These are phyloP conservation scores for Agrilus mali DNA, from an alignment of 2,888 invertebrate genomes.

Conservation along the genomic window DNA sequence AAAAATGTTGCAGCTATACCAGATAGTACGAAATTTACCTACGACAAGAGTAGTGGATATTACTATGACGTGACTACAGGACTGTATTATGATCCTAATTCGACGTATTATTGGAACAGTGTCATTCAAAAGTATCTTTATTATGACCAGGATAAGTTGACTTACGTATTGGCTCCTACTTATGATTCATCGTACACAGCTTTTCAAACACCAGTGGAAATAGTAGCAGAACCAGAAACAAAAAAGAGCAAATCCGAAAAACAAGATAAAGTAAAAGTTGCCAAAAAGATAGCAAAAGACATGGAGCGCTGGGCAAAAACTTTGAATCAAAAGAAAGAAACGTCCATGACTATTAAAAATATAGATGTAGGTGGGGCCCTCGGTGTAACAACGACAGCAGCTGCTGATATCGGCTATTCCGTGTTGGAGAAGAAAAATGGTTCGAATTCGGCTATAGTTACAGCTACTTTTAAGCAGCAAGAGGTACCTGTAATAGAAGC, in stretches of 20 bases:
- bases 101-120: conserved; percentile 93
- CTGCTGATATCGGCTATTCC: conserved; percentile 88
- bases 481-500: conserved; percentile 32
- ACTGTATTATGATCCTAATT: conserved; percentile 90
- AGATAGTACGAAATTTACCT: conserved; percentile 83
- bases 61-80: conserved; percentile 90
- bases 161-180: conserved; percentile 43
- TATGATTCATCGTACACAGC: conserved; percentile 20
- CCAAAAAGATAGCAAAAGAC: conserved; percentile 93
- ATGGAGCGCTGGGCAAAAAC: conserved; percentile 96
- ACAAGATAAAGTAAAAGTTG: conserved; percentile 91
- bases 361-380: conserved; percentile 16
- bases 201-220: conserved; percentile 20
- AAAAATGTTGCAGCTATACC: conserved; percentile 47
- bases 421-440: conserved; percentile 68
- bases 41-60: conserved; percentile 90
- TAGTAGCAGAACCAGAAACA: conserved; percentile 33
- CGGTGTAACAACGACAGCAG: conserved; percentile 35
- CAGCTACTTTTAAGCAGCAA: conserved; percentile 24
- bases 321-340: conserved; percentile 89
- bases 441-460: conserved; percentile 7
- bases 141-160: conserved; percentile 71
- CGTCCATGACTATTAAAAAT: conserved; percentile 25
- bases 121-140: conserved; percentile 85
- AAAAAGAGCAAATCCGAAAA: conserved; percentile 63